Percentiles rank a stretch among this genome's conserved stretches.
phyloP scores from a whole-genome alignment of 2,113 vertebrate species.

The Odontophorus gujanensis region DNA sequence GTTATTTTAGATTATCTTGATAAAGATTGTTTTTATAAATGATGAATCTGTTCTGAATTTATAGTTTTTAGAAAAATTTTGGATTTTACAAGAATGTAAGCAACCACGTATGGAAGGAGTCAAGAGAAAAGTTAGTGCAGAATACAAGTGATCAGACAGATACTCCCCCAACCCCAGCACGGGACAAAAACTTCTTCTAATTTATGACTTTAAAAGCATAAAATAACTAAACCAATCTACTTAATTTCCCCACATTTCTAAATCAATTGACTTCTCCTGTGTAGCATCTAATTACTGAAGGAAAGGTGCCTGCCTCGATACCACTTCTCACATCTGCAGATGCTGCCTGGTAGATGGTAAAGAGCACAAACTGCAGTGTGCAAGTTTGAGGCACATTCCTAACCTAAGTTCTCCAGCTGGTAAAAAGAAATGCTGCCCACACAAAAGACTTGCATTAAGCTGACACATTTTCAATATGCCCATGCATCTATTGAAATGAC shows the following conservation, averaged over 20 bases:
- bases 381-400: not conserved
- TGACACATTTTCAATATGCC: not conserved
- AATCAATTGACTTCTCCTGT: not conserved
- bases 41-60: slow-evolving; percentile 48
- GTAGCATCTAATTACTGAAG: not conserved
- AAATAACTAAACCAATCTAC: not conserved
- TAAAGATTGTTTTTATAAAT: slow-evolving; percentile 64
- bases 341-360: not conserved
- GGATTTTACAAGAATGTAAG: slow-evolving; percentile 47
- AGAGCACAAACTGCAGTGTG: not conserved
- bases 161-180: not conserved
- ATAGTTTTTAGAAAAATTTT: slow-evolving; percentile 26
- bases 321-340: not conserved
- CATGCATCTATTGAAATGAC: not conserved
- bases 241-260: not conserved
- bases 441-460: not conserved
- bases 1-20: slow-evolving; percentile 68
- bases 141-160: not conserved
- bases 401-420: not conserved
- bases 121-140: not conserved
- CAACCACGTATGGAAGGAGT: slow-evolving; percentile 1
- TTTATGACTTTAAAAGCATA: not conserved
- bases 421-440: not conserved
- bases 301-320: not conserved
- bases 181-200: not conserved